phyloP scores from a whole-genome alignment of 2,113 vertebrate genomes.

The Merops nubicus region DNA sequence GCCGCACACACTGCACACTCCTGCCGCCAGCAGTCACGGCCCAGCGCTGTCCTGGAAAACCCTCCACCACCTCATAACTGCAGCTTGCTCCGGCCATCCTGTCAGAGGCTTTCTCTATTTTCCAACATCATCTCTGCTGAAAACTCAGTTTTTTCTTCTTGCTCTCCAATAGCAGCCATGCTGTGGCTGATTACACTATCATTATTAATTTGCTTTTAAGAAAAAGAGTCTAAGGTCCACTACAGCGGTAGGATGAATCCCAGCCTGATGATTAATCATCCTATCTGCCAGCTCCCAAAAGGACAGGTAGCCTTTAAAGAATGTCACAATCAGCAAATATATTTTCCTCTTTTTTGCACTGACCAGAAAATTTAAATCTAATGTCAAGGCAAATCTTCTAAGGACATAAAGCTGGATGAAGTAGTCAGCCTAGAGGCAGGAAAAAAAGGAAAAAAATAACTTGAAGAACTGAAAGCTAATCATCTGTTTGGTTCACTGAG shows the following conservation, averaged over 20 bases:
- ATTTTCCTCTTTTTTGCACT: background rate
- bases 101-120: background rate
- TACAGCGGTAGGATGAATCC: background rate
- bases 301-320: background rate
- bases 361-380: background rate
- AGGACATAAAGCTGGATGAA: background rate
- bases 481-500: background rate
- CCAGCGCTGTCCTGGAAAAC: background rate
- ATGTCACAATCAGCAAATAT: background rate
- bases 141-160: background rate
- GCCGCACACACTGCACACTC: rapidly evolving
- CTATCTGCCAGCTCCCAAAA: background rate
- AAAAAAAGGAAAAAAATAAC: background rate
- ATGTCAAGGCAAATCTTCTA: background rate
- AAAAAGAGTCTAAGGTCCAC: background rate
- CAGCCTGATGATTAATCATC: background rate
- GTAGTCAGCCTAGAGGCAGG: background rate
- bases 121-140: background rate
- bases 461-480: background rate
- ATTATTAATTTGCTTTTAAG: background rate
- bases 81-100: background rate
- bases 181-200: background rate
- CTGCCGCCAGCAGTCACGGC: background rate
- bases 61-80: background rate
- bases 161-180: background rate